Conservation (phyloP, 30 jellyfish, hydroid and myxozoan genomes). For the Euphysa ruthae region DNA sequence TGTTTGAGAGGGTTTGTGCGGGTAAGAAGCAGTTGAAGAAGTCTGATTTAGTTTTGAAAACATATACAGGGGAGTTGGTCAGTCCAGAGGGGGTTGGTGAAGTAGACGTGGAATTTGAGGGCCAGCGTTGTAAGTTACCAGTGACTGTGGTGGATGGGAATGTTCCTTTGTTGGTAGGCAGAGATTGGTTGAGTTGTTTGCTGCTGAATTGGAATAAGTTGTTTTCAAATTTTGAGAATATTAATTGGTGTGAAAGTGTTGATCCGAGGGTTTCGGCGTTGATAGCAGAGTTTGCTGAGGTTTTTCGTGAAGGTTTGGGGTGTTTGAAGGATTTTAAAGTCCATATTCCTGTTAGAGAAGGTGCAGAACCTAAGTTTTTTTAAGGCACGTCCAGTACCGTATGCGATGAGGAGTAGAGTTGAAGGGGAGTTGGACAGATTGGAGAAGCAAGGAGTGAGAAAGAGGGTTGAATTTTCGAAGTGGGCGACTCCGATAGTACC, state of each 20-base stretch:
- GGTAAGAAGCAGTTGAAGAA: background rate
- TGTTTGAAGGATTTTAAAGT: conserved; percentile 10
- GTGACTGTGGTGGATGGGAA: conserved; percentile 9
- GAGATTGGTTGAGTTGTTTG: conserved; percentile 22
- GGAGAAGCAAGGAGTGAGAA: conserved; percentile 24
- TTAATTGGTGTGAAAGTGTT: background rate
- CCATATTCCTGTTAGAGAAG: conserved; percentile 1
- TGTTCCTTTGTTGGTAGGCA: conserved; percentile 25
- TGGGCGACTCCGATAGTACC: conserved; percentile 40
- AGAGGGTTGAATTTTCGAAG: conserved; percentile 4
- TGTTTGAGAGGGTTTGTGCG: background rate
- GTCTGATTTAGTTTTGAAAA: conserved; percentile 9
- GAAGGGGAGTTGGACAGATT: conserved; percentile 23
- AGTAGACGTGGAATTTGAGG: conserved; percentile 8
- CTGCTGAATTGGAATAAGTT: conserved; percentile 12
- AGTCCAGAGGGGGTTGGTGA: conserved; percentile 1
- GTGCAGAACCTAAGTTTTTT: conserved; percentile 13
- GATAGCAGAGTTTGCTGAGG: conserved; percentile 25
- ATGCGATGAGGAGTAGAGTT: conserved; percentile 22
- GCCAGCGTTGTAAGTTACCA: background rate
- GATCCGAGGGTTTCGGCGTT: conserved; percentile 8
- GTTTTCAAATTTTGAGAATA: background rate
- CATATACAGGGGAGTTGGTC: conserved; percentile 26
- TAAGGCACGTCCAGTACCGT: conserved; percentile 41
- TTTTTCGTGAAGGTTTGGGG: conserved; percentile 13